Conservation (phyloP, 2,888 invertebrate genomes). For the Thyatira batis region DNA sequence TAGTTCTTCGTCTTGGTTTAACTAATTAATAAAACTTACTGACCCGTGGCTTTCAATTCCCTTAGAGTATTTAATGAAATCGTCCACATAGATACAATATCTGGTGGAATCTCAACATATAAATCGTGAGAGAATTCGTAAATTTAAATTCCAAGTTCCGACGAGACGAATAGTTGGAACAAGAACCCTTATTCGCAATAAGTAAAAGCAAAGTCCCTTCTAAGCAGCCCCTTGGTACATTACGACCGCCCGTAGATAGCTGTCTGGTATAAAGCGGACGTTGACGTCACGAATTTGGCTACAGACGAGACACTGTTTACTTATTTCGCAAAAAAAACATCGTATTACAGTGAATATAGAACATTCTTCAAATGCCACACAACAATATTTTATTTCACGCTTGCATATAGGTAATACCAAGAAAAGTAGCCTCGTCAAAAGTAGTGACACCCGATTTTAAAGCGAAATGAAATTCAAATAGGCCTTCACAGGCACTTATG, state of each 20-base stretch:
- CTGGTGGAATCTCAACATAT: no score
- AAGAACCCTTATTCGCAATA: constrained; percentile 36
- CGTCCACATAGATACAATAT: no score
- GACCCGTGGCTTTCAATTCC: no score
- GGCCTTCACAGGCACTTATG: no score
- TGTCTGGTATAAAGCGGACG: constrained; percentile 33
- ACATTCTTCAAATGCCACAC: neutral
- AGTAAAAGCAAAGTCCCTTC: constrained; percentile 38
- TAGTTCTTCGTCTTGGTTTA: no score
- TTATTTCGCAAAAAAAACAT: neutral
- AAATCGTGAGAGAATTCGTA: neutral
- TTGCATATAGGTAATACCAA: neutral
- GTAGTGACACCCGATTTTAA: neutral
- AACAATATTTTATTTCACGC: neutral
- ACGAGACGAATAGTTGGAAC: constrained; percentile 36
- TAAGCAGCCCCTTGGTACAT: constrained; percentile 38
- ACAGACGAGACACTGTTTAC: neutral
- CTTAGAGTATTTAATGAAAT: no score
- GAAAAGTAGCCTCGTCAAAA: neutral
- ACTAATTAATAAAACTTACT: no score
- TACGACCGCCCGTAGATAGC: constrained; percentile 43
- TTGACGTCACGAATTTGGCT: constrained; percentile 26
- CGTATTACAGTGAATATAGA: neutral
- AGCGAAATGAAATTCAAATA: no score
- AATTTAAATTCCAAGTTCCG: neutral